Base-by-base conservation (phyloP, 2,888 invertebrate genomes). In the Ceriagrion tenellum region DNA sequence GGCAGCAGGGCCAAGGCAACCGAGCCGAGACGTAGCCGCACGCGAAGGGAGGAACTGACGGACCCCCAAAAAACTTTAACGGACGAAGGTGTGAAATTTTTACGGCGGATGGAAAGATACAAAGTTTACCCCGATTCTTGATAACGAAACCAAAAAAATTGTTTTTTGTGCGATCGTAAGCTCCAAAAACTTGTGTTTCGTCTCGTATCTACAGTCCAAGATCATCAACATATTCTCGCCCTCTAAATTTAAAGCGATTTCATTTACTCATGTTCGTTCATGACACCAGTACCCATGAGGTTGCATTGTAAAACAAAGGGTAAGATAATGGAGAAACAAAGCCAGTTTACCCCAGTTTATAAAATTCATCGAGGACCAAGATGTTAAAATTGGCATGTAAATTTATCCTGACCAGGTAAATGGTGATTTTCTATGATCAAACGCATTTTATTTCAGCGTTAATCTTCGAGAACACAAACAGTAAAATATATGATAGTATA, bases 81-180 rank as follows among this genome's bases (percentile, higher is more conserved):
- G 69, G 93, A 69, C 56, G 69, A 74, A 93, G 93, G 93, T 93
- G 93, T 93, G 93, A 93, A 93, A 69, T 69, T 93, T 69, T 81
- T 81, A 81, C 81, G 81, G 81, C 81, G 81, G 30, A 8, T 81
- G 81, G 81, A 30, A 81, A 81, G 81, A 35, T 18, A 81, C 81
- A 81, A 81, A n/a, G 69, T 69, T 93, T 69, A 69, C 69, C 20
- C 69, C 47, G 90, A 59, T 35, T 63, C 26, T 13, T 69, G 93
- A 81, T 81, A 81, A 16, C 81, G 30, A 35, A 26, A 8, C 35
- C 81, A 55, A 89, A 47, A n/a, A 89, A 55, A 47, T 10, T 47
- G 16, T 55, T 55, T 16, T 55, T 3, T 26, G 8, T 26, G n/a
- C 4, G 59, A 3, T 55, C 55, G 13, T 89, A 89, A 23, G 47